Base-by-base conservation (phyloP, 2,797 vertebrate species). In the Bucorvus abyssinicus region DNA sequence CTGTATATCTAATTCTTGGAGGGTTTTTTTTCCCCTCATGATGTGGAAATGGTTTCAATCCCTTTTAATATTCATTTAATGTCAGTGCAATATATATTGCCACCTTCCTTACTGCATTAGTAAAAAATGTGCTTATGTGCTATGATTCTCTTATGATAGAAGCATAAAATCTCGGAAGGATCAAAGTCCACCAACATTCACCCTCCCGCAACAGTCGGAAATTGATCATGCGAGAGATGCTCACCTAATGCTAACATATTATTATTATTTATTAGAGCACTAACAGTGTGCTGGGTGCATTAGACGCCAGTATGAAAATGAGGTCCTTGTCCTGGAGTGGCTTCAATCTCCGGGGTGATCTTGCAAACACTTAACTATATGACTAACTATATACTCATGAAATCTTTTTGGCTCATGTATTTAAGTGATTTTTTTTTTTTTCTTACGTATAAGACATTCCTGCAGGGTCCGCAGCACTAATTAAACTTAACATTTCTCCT, bases 121-220 rank as follows among this genome's bases (percentile, higher is more conserved):
- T 97, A 96, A 97, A 97, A 97, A 96, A 97, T 95, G 95, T 95
- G 96, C 96, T 97, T 97, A 97, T 97, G 97, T 93, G 94, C 95
- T 93, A 85, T 96, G 96, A 96, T 97, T 97, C 95, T 97, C 95
- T 96, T 96, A 90, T 90, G 96, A 96, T 95, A 96, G 96, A 97
- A 97, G 78, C 97, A 97, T 97, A 97, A 97, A 97, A 97, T 97
- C 95, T 95, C 27, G 7, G 93, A 96, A 96, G 91, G 96, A 97
- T 96, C 94, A 97, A 97, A 97, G 96, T 96, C 97, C 97, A 97
- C 95, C 94, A 96, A 96, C 89, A 85, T 91, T 96, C 96, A 88
- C 94, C 92, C 96, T 95, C 84, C 92, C 95, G 87, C 89, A 97
- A 92, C 79, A 84, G 97, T 95, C 94, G 96, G 94, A 97, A 97